Conservation (phyloP, 2,113 vertebrate genomes). For the Furnarius figulus region DNA sequence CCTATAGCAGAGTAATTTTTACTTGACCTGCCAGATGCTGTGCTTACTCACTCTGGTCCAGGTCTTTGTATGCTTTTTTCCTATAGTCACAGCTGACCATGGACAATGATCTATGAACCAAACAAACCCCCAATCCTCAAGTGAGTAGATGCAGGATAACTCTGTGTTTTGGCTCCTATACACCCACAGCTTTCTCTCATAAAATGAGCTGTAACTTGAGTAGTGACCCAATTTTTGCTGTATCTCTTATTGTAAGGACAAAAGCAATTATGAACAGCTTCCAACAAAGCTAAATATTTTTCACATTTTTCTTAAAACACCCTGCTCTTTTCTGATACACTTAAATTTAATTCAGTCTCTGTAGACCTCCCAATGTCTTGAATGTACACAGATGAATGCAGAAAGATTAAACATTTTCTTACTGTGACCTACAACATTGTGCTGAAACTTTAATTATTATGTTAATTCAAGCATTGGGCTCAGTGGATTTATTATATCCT, state of each 20-base stretch:
- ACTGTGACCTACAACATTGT: slow-evolving; percentile 52
- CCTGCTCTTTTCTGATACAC: slow-evolving; percentile 19
- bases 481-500: slow-evolving; percentile 34
- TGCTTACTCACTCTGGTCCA: background rate
- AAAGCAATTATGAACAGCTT: slow-evolving; percentile 26
- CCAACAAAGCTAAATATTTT: slow-evolving; percentile 47
- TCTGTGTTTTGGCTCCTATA: slow-evolving; percentile 12
- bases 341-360: slow-evolving; percentile 37
- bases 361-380: slow-evolving; percentile 8
- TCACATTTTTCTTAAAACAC: slow-evolving; percentile 32
- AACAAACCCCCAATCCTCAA: background rate
- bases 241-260: slow-evolving; percentile 30
- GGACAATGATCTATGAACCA: background rate
- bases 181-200: background rate
- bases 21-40: background rate
- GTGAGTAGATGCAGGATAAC: background rate
- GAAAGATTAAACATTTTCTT: slow-evolving; percentile 65
- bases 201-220: slow-evolving; percentile 7
- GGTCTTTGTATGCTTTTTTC: background rate
- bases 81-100: background rate
- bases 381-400: slow-evolving; percentile 56
- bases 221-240: slow-evolving; percentile 9
- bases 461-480: slow-evolving; percentile 54
- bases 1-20: background rate
- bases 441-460: slow-evolving; percentile 69